phyloP scores from a whole-genome alignment of 2,113 vertebrate species.

The Brachionichthys hirsutus region DNA sequence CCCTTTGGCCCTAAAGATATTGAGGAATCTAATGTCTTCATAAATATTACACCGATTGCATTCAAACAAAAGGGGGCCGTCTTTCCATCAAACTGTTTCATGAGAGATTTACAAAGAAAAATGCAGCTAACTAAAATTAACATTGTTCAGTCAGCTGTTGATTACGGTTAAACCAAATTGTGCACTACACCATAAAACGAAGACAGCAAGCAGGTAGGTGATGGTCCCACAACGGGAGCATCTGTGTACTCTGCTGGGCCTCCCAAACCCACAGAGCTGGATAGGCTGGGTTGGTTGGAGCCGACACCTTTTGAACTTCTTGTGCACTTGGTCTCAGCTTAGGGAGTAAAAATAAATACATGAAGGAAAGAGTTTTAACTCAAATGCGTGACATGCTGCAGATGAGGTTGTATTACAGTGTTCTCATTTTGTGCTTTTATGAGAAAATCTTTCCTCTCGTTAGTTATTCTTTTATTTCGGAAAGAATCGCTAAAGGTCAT shows the following conservation, averaged over 20 bases:
- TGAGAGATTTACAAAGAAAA: constrained; percentile 1
- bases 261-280: constrained; percentile 24
- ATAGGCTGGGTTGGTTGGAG: constrained; percentile 37
- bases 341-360: constrained; percentile 9
- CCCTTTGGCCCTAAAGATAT: constrained; percentile 26
- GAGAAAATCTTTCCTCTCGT: background rate
- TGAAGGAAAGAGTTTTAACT: constrained; percentile 1
- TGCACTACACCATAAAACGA: background rate
- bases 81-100: background rate
- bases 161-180: constrained; percentile 12
- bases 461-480: background rate
- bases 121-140: constrained; percentile 5
- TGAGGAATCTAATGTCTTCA: constrained; percentile 20
- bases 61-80: constrained; percentile 1
- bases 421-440: background rate
- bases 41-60: constrained; percentile 10
- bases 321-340: constrained; percentile 7
- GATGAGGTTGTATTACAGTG: background rate
- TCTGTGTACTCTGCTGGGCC: background rate
- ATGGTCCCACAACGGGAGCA: background rate
- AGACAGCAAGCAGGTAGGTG: constrained; percentile 2
- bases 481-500: background rate
- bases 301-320: constrained; percentile 35
- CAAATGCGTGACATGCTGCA: background rate
- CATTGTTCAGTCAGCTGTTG: background rate